Evolutionary conservation across 2,797 vertebrate genomes (phyloP).

Genomic region (Gallirallus australis): DNA sequence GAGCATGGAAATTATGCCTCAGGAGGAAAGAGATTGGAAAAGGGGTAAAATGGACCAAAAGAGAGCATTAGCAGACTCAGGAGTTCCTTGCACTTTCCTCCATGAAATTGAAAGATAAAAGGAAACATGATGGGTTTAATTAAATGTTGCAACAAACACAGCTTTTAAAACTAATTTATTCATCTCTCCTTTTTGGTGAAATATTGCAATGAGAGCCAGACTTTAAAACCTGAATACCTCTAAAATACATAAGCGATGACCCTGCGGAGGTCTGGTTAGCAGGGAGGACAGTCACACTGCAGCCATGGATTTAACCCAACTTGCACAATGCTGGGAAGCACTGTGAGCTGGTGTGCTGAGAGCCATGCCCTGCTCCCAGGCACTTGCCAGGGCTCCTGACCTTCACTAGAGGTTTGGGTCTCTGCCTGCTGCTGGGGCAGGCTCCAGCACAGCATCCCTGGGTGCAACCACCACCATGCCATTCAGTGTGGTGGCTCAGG

Average conservation of each 20-base stretch:
- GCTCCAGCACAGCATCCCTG: neutral
- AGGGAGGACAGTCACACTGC: neutral
- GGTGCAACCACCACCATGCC: too few species aligned
- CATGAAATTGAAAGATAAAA: neutral
- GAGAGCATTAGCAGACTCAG: neutral
- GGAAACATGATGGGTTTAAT: neutral
- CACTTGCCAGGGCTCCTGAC: accelerated
- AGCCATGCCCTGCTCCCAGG: neutral
- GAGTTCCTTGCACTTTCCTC: neutral
- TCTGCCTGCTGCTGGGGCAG: neutral
- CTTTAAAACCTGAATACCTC: neutral
- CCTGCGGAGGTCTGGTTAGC: neutral
- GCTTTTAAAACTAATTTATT: neutral
- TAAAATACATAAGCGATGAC: neutral
- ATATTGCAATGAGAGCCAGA: neutral
- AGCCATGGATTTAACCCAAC: neutral
- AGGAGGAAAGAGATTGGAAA: neutral
- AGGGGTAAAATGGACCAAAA: neutral
- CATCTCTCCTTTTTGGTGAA: neutral
- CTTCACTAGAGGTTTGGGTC: neutral
- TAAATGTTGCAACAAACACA: neutral
- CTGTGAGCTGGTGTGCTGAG: neutral
- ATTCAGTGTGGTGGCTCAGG: neutral
- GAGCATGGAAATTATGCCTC: neutral
- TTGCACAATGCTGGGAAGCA: accelerated